Evolutionary conservation across 2,888 invertebrate species (phyloP), one percentile per base, ranked within the genome.

Genomic region (Papilio demoleus): DNA sequence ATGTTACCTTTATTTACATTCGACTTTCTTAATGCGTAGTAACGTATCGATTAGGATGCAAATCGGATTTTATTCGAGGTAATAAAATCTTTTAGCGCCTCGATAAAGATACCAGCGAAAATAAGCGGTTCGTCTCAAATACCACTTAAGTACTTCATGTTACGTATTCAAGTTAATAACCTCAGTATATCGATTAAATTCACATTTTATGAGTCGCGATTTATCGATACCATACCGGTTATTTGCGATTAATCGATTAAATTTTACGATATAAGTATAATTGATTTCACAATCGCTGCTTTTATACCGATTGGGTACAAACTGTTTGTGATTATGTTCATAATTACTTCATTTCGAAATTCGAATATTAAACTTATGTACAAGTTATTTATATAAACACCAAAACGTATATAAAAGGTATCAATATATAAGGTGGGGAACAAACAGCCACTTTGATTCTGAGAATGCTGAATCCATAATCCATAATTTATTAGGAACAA

Each of bases 181-280:
- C 70, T 50, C 40, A 59, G 34, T 38, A 71, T 72, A 69, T 73
- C 75, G 75, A 76, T 78, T 81, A 76, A 77, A 80, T 82, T 75
- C 74, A 70, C 70, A 77, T 76, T 81, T 84, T 80, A 83, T 74
- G 77, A 80, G 64, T 77, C 71, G 75, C 77, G 77, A 74, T 79
- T 81, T 81, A 80, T 81, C 80, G 83, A 77, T 77, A 80, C 27
- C n/a, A 50, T 47, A 80, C 76, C 76, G 72, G 71, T 79, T 77
- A 75, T 78, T 78, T 74, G 70, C 74, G 73, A 78, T 78, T 74
- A 76, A 73, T 65, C 65, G 42, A 27, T 61, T 70, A 50, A 58
- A 72, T 74, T 76, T 79, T 80, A 77, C 76, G 73, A 76, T 77
- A 75, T 70, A 68, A 70, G 38, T 70, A 77, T 84, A 84, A 85